Evolutionary conservation across 92 coral and sea anemone species (phyloP).

Genomic region (Desmophyllum pertusum): DNA sequence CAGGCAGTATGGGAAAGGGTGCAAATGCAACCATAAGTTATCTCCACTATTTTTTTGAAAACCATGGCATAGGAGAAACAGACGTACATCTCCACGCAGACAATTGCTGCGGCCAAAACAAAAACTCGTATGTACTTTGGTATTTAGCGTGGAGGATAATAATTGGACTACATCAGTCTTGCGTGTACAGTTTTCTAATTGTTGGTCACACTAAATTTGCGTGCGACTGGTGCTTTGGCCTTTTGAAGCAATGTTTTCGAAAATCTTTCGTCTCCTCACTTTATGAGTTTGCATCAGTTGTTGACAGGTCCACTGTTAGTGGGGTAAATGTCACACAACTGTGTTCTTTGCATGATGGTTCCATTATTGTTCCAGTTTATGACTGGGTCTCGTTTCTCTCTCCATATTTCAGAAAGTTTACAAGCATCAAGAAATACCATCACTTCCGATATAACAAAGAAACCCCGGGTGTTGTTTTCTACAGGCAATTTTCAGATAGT

Average conservation of each 20-base stretch:
- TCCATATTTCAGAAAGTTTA: constrained; percentile 28
- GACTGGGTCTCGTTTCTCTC: constrained; percentile 46
- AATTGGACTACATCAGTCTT: constrained; percentile 16
- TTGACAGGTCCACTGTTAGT: constrained; percentile 24
- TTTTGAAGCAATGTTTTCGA: constrained; percentile 22
- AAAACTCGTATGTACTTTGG: constrained; percentile 38
- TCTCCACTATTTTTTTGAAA: constrained; percentile 32
- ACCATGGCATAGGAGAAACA: constrained; percentile 50
- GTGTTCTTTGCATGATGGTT: constrained; percentile 37
- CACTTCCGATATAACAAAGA: constrained; percentile 32
- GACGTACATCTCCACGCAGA: constrained; percentile 45
- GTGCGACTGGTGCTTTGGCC: constrained; percentile 40
- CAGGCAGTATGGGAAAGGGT: constrained; percentile 37
- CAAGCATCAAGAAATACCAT: constrained; percentile 34
- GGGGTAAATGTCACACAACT: constrained; percentile 35
- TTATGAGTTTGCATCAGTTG: constrained; percentile 15
- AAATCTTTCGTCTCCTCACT: constrained; percentile 33
- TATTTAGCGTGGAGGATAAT: constrained; percentile 44
- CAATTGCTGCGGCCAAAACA: constrained; percentile 48
- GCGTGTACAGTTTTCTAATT: constrained; percentile 8
- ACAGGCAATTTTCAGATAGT: constrained; percentile 22
- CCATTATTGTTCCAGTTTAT: constrained; percentile 22
- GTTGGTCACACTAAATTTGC: constrained; percentile 52
- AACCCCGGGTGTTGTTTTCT: constrained; percentile 17
- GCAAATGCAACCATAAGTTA: constrained; percentile 46